Conservation (phyloP, 2,113 vertebrate species). For the Crotalus tigris region DNA sequence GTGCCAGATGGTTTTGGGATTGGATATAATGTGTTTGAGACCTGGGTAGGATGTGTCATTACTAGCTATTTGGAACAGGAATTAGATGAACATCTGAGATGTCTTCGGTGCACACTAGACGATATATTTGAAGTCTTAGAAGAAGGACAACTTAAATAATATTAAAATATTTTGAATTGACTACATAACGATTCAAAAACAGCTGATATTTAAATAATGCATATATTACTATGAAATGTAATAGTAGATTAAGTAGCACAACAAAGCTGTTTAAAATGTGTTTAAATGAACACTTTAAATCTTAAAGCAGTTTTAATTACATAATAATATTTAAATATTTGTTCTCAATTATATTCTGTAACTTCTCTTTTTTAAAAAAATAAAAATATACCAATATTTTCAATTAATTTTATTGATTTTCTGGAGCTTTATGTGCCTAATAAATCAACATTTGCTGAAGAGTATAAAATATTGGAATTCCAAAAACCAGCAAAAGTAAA, state of each 20-base stretch:
- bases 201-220: conserved; percentile 5
- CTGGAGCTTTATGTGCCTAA: not conserved
- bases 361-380: not conserved
- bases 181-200: not conserved
- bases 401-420: not conserved
- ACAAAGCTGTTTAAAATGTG: not conserved
- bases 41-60: not conserved
- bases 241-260: not conserved
- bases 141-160: not conserved
- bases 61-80: conserved; percentile 17
- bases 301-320: not conserved
- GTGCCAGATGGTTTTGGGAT: conserved; percentile 16
- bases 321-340: not conserved
- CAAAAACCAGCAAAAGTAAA: not conserved
- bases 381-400: not conserved
- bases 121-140: conserved; percentile 5
- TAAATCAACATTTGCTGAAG: not conserved
- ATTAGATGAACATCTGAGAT: not conserved
- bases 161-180: not conserved
- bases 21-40: conserved; percentile 18
- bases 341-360: not conserved
- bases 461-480: not conserved
- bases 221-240: not conserved
- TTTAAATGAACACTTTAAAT: not conserved
- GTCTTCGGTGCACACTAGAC: conserved; percentile 5